Base-by-base conservation (phyloP, 92 coral and sea anemone genomes). In the Anthopleura xanthogrammica region DNA sequence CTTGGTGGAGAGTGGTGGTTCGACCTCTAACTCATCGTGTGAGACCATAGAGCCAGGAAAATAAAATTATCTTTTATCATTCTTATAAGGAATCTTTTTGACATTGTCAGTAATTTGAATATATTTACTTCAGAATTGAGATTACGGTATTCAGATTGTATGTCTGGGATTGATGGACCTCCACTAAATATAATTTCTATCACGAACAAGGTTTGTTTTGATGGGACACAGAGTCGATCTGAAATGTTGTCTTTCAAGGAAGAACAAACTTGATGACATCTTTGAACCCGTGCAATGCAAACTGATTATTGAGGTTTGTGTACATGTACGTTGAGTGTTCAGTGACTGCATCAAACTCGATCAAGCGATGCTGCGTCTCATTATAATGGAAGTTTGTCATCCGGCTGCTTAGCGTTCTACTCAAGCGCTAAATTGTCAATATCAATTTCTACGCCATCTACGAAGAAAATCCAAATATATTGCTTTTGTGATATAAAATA, bases 1-100 rank as follows among this genome's bases (percentile, higher is more conserved):
- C 36, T 88, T 94, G 58, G 82, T 91, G 75, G 98, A 94, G 77
- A 93, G 90, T 4, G 92, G 98, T 66, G 98, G 95, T 12, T 85
- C 90, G 7, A 92, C 90, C 46, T 91, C 93, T 6, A 94, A 90
- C 17, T 93, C 97, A 17, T 93, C 97, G 46, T 90, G 93, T 1
- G 97, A 93, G 66, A 88, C 97, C 16, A 87, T 91, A 66, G 92
- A 52, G 39, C 87, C 60, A 70, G 83, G 87, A 16, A 84, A 85
- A 85, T 85, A 58, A 85, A 58, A 19, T 20, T 8, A 56, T 40
- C 36, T 56, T 54, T 19, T 22, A 20, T 29, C 36, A 29, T 62
- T 50, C 22, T 48, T 20, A 11, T 10, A 52, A 58, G 65, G 12
- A 56, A 78, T 78, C 16, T 4, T 54, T 78, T 68, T 68, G 74